phyloP scores from a whole-genome alignment of 2,113 vertebrate species.

The Alaudala cheleensis region DNA sequence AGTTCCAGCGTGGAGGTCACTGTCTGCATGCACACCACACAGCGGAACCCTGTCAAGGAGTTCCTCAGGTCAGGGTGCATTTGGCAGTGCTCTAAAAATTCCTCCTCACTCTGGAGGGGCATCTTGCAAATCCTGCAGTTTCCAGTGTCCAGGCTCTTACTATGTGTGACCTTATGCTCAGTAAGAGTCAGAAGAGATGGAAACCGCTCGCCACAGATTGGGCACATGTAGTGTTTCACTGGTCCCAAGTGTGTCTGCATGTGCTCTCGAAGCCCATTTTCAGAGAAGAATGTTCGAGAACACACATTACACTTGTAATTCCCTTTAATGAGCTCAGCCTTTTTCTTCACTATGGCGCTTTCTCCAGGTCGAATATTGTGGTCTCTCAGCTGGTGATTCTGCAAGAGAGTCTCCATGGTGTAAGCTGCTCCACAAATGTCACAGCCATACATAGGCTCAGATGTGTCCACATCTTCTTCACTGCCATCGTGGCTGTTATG shows the following conservation, averaged over 20 bases:
- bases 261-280: slow-evolving; percentile 94
- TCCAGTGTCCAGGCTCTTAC: slow-evolving; percentile 97
- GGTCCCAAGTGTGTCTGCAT: slow-evolving; percentile 98
- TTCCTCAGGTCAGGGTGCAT: slow-evolving; percentile 98
- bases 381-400: slow-evolving; percentile 96
- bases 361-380: slow-evolving; percentile 98
- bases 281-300: slow-evolving; percentile 98
- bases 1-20: slow-evolving; percentile 98
- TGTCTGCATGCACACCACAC: slow-evolving; percentile 99
- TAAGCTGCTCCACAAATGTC: slow-evolving; percentile 98
- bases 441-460: slow-evolving; percentile 94
- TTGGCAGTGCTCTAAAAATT: slow-evolving; percentile 98
- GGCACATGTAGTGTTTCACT: slow-evolving; percentile 99
- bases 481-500: slow-evolving; percentile 93
- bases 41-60: slow-evolving; percentile 97
- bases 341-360: slow-evolving; percentile 92
- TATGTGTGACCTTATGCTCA: slow-evolving; percentile 98
- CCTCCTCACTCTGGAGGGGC: slow-evolving; percentile 96
- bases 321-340: slow-evolving; percentile 98
- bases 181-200: slow-evolving; percentile 97
- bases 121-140: slow-evolving; percentile 99
- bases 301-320: slow-evolving; percentile 99
- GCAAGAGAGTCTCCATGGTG: slow-evolving; percentile 96
- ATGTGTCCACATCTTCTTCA: slow-evolving; percentile 91
- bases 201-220: slow-evolving; percentile 97